Conservation (phyloP, 2,797 vertebrate species). For the Eulemur coronatus region DNA sequence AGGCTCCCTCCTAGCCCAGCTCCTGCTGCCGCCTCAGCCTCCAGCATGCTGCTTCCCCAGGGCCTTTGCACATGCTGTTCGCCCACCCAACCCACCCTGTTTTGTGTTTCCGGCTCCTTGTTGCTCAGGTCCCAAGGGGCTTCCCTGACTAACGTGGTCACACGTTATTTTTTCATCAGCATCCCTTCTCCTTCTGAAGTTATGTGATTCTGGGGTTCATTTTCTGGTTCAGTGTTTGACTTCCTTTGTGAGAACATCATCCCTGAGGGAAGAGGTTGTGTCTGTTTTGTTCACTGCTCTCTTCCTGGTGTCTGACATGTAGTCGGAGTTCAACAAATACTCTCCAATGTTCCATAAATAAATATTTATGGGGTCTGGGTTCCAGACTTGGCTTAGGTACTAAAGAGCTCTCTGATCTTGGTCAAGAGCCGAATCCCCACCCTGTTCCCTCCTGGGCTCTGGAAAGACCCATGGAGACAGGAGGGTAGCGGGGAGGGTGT, state of each 20-base stretch:
- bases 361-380: background rate
- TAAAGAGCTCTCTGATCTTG: too few relatives aligned
- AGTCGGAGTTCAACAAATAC: too few relatives aligned
- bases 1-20: background rate
- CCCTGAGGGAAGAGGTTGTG: background rate
- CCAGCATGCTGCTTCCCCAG: background rate
- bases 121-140: background rate
- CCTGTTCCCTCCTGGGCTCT: background rate
- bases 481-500: too few relatives aligned
- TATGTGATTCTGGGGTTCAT: background rate
- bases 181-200: background rate
- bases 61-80: background rate
- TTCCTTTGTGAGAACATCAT: background rate
- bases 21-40: background rate
- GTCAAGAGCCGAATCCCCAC: background rate
- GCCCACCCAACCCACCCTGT: too few relatives aligned
- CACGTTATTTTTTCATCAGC: background rate
- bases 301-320: background rate
- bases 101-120: background rate
- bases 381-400: too few relatives aligned
- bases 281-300: background rate
- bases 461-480: background rate
- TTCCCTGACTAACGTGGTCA: background rate
- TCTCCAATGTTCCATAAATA: accelerated
- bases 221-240: accelerated